phyloP scores from a whole-genome alignment of 2,797 vertebrate species.

The Gorsachius magnificus region DNA sequence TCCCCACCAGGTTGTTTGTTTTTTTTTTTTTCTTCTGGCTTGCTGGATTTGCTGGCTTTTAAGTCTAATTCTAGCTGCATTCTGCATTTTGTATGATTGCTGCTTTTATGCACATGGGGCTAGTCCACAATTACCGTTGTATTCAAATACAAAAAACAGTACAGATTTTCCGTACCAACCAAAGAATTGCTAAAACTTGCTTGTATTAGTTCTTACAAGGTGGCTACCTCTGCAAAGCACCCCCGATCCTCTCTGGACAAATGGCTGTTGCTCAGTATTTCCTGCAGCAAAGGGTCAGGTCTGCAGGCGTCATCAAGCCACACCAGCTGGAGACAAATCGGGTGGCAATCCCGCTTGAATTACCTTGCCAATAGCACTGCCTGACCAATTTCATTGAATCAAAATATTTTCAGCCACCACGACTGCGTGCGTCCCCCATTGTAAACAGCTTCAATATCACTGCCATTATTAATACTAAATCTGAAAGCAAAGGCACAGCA shows the following conservation, averaged over 20 bases:
- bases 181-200: not conserved
- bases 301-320: not conserved
- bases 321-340: not conserved
- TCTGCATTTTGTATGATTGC: not conserved
- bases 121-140: not conserved
- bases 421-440: not conserved
- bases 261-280: not conserved
- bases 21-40: not conserved
- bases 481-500: not conserved
- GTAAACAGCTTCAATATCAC: not conserved
- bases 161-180: not conserved
- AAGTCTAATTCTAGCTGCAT: slow-evolving; percentile 1
- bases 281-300: not conserved
- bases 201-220: not conserved
- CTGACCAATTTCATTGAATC: not conserved
- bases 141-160: not conserved
- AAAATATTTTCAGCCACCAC: not conserved
- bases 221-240: not conserved
- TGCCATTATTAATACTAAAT: not conserved
- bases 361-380: not conserved
- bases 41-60: slow-evolving; percentile 29
- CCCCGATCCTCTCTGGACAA: not conserved
- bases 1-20: not conserved
- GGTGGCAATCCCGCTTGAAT: accelerated
- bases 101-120: not conserved